Evolutionary conservation across 1,140 invertebrate genomes (phyloP).

Genomic region (Oppia nitens): DNA sequence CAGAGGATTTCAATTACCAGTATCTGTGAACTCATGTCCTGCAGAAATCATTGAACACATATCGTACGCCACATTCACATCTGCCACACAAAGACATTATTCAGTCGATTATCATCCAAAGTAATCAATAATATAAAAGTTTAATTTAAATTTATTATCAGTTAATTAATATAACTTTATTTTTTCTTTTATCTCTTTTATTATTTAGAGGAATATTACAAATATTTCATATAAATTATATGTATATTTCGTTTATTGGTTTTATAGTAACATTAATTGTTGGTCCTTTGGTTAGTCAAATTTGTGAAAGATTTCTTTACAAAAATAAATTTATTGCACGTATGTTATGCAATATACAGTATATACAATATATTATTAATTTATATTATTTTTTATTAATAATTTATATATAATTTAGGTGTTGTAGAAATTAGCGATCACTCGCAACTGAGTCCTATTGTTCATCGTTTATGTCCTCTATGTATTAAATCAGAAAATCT

Average conservation of each 20-base stretch:
- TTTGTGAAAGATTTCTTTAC: neutral
- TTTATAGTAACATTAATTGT: neutral
- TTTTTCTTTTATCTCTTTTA: too few relatives aligned
- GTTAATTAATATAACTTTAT: too few relatives aligned
- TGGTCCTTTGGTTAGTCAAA: neutral
- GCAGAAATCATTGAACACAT: neutral
- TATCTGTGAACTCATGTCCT: neutral
- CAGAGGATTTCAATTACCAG: neutral
- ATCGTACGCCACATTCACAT: neutral
- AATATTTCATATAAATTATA: neutral
- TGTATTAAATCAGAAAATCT: neutral
- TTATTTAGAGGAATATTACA: neutral
- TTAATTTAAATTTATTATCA: neutral
- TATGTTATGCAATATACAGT: too few relatives aligned
- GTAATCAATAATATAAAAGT: neutral
- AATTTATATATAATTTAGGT: neutral
- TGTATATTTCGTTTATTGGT: neutral
- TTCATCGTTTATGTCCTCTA: neutral
- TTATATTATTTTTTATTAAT: neutral
- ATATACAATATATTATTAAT: neutral
- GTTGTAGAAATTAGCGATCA: neutral
- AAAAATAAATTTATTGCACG: neutral
- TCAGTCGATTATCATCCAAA: neutral
- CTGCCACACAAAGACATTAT: neutral
- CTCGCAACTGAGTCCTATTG: neutral